A percentile compares a stretch with the other conserved stretches of the same genome.
phyloP scores from a whole-genome alignment of 1,140 invertebrate species.

The Ephestia elutella region DNA sequence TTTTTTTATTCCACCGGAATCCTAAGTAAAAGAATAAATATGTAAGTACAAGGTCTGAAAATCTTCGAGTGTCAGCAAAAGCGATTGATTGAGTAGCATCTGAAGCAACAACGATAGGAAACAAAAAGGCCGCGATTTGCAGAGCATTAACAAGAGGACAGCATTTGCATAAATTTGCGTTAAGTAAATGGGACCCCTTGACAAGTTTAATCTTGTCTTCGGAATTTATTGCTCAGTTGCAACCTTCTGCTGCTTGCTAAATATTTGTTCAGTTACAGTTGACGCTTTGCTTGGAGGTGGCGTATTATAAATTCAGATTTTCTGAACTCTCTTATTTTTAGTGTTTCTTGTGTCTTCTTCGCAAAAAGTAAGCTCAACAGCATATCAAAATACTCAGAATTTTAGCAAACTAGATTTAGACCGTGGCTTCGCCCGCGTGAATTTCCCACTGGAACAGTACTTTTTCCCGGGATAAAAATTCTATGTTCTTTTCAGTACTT shows the following conservation, averaged over 20 bases:
- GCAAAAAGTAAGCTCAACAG: too few relatives aligned
- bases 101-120: constrained; percentile 32
- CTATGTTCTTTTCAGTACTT: too few relatives aligned
- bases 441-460: too few relatives aligned
- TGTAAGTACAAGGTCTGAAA: too few relatives aligned
- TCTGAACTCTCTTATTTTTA: too few relatives aligned
- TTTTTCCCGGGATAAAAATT: too few relatives aligned
- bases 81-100: constrained; percentile 23
- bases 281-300: background rate
- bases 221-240: constrained; percentile 64
- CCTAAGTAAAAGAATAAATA: too few relatives aligned
- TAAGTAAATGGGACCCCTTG: constrained; percentile 71
- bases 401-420: too few relatives aligned
- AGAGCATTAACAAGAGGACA: constrained; percentile 46
- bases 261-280: constrained; percentile 36
- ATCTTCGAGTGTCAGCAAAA: background rate
- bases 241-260: constrained; percentile 56
- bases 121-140: constrained; percentile 57
- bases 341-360: too few relatives aligned
- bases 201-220: constrained; percentile 73
- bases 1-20: too few relatives aligned
- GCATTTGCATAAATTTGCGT: constrained; percentile 73
- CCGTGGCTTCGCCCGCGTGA: too few relatives aligned
- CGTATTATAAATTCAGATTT: background rate
- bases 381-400: too few relatives aligned